Evolutionary conservation across 2,113 vertebrate genomes (phyloP).

Genomic region (Mellivora capensis): DNA sequence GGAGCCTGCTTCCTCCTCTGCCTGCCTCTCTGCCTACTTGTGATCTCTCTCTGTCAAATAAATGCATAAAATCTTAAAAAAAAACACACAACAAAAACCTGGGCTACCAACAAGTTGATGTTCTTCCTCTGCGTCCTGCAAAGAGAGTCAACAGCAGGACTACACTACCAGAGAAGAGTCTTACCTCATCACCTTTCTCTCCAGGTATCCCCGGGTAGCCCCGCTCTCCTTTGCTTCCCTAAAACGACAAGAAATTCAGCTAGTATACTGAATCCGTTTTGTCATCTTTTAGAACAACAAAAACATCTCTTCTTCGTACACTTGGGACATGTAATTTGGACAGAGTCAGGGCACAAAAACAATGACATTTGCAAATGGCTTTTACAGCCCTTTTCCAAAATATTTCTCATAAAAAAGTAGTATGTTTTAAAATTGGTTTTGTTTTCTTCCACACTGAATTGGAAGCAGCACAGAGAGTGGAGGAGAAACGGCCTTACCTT

Average conservation of each 20-base stretch:
- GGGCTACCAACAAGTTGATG: background rate
- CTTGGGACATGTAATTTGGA: background rate
- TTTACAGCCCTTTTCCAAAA: background rate
- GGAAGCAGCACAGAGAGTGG: background rate
- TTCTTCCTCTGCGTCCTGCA: background rate
- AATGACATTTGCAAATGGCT: background rate
- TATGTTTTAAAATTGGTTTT: background rate
- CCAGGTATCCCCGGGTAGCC: slow-evolving; percentile 93
- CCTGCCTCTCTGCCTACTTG: no score
- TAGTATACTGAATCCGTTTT: slow-evolving; percentile 1
- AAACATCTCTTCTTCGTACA: background rate
- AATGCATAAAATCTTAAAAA: no score
- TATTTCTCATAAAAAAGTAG: background rate
- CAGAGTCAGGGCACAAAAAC: background rate
- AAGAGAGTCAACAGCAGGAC: background rate
- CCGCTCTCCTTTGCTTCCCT: slow-evolving; percentile 97
- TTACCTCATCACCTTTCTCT: slow-evolving; percentile 97
- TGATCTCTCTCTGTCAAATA: no score
- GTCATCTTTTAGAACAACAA: slow-evolving; percentile 15
- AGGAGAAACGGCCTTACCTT: slow-evolving; percentile 84
- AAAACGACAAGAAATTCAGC: slow-evolving; percentile 66
- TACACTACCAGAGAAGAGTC: background rate
- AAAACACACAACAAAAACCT: background rate
- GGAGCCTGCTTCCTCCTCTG: no score
- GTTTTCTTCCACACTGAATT: background rate